Evolutionary conservation across 2,113 vertebrate genomes (phyloP).

Genomic region (Hiodon alosoides): DNA sequence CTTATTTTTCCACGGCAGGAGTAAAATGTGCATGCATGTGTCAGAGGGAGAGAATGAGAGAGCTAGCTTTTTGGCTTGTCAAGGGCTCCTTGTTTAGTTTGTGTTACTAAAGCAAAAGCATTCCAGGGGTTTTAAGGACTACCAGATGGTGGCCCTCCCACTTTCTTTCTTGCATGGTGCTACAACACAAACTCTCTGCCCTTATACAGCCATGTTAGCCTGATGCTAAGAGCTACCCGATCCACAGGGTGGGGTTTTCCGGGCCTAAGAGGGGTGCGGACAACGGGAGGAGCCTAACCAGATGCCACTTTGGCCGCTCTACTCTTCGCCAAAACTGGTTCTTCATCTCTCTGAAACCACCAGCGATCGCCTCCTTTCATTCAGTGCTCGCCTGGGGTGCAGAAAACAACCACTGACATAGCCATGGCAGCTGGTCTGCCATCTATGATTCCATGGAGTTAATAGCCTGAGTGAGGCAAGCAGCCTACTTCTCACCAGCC

Average conservation of each 20-base stretch:
- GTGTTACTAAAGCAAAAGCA: constrained; percentile 77
- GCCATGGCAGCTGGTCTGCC: no score
- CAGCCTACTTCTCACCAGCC: no score
- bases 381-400: not conserved
- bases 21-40: not conserved
- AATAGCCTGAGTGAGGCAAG: not conserved
- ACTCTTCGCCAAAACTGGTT: not conserved
- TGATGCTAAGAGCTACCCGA: not conserved
- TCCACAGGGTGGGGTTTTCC: not conserved
- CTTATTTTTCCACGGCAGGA: not conserved
- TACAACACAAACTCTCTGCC: constrained; percentile 53
- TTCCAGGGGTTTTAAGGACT: constrained; percentile 76
- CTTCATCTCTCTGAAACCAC: constrained; percentile 1
- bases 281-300: not conserved
- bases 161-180: constrained; percentile 34
- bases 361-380: not conserved
- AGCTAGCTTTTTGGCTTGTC: constrained; percentile 50
- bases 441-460: no score
- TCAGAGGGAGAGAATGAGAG: constrained; percentile 10
- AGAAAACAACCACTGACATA: not conserved
- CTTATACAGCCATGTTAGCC: constrained; percentile 72
- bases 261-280: not conserved
- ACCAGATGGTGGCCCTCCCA: constrained; percentile 67
- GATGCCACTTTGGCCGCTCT: not conserved
- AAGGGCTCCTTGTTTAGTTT: constrained; percentile 69